Percentiles rank a stretch among this genome's conserved stretches.
Evolutionary conservation across 2,113 vertebrate genomes (phyloP).

Genomic region (Neolamprologus variostigma): DNA sequence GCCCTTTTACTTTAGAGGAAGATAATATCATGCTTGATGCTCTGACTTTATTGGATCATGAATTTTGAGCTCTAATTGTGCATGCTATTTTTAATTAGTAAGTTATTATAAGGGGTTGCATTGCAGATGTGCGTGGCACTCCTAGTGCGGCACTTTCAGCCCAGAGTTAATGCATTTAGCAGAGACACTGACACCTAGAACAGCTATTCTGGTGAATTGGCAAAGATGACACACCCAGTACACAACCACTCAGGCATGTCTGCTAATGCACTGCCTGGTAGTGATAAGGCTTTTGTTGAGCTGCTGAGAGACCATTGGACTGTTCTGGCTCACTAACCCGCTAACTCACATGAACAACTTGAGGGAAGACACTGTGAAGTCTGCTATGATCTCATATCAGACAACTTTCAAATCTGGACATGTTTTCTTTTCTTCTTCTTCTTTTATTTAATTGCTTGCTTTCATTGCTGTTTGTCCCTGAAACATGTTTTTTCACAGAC

Average conservation of each 20-base stretch:
- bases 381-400: not conserved
- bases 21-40: conserved; percentile 59
- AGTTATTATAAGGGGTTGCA: conserved; percentile 47
- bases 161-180: not conserved
- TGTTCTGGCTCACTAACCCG: not conserved
- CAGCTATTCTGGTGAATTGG: not conserved
- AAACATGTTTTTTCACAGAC: not conserved
- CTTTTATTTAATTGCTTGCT: not conserved
- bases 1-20: conserved; percentile 56
- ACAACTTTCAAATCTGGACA: not conserved
- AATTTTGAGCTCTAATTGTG: conserved; percentile 62
- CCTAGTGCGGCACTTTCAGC: not conserved
- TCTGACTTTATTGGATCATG: conserved; percentile 63
- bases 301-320: not conserved
- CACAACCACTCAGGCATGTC: not conserved
- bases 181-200: not conserved
- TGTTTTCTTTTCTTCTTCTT: not conserved
- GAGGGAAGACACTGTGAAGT: not conserved
- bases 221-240: not conserved
- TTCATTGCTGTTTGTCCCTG: not conserved
- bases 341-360: not conserved
- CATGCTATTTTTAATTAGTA: conserved; percentile 59
- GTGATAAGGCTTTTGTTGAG: not conserved
- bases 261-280: not conserved
- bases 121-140: conserved; percentile 23